These are phyloP conservation scores for Vicugna pacos DNA, from an alignment of 2,113 vertebrate genomes.

Conservation along the genomic window DNA sequence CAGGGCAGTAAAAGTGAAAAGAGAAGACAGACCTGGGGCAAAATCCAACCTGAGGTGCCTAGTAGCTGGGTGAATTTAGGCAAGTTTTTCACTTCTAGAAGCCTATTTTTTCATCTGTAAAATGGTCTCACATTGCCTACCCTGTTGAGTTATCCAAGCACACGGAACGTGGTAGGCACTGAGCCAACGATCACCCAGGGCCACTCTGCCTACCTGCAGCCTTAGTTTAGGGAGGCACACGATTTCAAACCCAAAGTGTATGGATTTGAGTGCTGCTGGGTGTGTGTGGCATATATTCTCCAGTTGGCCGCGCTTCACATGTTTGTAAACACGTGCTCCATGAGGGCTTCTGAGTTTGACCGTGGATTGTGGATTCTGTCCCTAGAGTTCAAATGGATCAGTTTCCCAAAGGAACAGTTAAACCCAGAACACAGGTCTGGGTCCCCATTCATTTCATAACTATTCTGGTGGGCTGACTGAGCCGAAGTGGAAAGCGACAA, in stretches of 20 bases:
- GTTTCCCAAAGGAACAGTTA: neutral
- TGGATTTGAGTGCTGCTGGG: neutral
- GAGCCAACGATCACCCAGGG: neutral
- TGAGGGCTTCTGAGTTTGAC: neutral
- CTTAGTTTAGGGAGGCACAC: neutral
- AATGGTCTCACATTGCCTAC: neutral
- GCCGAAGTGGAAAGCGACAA: neutral
- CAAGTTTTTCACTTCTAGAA: conserved; percentile 13
- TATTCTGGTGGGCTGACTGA: neutral
- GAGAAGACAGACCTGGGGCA: neutral
- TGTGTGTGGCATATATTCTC: neutral
- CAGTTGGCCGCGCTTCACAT: neutral
- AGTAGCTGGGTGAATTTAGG: neutral
- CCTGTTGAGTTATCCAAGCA: neutral
- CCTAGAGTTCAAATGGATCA: neutral
- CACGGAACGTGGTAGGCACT: neutral
- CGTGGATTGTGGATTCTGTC: neutral
- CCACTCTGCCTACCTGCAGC: neutral
- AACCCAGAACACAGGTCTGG: neutral
- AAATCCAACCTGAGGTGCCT: neutral
- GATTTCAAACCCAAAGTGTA: neutral
- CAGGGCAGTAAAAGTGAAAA: neutral
- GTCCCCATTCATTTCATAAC: neutral
- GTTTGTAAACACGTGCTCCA: neutral
- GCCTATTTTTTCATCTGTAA: neutral